A percentile compares a stretch with the other conserved stretches of the same genome.
Conservation (phyloP, 1,140 invertebrate species). For the Pseudomyrmex concolor region DNA sequence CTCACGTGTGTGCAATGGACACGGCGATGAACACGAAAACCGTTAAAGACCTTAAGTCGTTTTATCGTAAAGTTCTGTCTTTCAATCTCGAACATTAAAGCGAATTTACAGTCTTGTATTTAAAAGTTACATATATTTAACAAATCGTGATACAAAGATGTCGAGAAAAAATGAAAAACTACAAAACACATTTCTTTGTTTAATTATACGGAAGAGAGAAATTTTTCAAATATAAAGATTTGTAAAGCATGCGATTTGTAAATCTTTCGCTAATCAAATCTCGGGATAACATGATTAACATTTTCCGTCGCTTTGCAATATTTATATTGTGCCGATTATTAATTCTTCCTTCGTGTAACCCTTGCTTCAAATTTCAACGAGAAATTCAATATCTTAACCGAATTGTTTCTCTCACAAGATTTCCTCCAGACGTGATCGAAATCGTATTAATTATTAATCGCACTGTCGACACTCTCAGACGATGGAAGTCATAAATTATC, state of each 20-base stretch:
- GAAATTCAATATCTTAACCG: constrained; percentile 9
- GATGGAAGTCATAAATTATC: constrained; percentile 49
- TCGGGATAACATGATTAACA: neutral
- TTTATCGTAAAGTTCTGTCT: constrained; percentile 7
- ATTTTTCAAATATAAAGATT: neutral
- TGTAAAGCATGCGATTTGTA: neutral
- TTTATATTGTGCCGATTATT: neutral
- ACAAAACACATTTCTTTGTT: neutral
- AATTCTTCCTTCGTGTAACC: neutral
- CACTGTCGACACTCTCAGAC: constrained; percentile 35
- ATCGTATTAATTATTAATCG: constrained; percentile 48
- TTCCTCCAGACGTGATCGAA: constrained; percentile 21
- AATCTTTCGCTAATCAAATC: neutral
- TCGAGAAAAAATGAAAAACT: neutral
- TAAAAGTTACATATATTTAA: neutral
- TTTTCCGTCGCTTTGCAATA: neutral
- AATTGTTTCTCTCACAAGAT: constrained; percentile 31
- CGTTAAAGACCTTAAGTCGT: constrained; percentile 44
- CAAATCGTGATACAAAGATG: neutral
- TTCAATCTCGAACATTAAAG: neutral
- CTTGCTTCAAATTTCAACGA: neutral
- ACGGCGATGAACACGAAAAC: constrained; percentile 53
- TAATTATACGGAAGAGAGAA: neutral
- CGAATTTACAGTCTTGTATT: neutral
- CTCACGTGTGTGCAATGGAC: constrained; percentile 16